Percentiles rank a stretch among this genome's conserved stretches.
phyloP scores from a whole-genome alignment of 1,140 invertebrate species.

The Drosophila orosa region DNA sequence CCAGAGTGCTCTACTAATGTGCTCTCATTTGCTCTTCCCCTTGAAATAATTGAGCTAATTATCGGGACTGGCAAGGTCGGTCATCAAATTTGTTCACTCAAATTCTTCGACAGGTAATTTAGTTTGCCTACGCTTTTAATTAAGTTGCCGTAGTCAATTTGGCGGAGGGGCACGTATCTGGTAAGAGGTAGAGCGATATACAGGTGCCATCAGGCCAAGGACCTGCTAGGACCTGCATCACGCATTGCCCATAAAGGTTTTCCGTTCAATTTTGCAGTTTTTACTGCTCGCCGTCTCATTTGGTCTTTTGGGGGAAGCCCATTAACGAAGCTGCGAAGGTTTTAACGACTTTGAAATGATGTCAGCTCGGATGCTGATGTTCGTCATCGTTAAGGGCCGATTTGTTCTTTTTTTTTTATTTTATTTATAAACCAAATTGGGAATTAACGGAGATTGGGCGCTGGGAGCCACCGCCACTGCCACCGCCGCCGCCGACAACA shows the following conservation, averaged over 20 bases:
- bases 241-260: slow-evolving; percentile 46
- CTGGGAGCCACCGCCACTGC: slow-evolving; percentile 7
- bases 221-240: slow-evolving; percentile 35
- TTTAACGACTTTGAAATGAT: slow-evolving; percentile 58
- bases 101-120: slow-evolving; percentile 59
- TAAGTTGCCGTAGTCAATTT: slow-evolving; percentile 42
- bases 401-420: slow-evolving; percentile 42
- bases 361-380: slow-evolving; percentile 50
- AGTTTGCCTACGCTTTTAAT: slow-evolving; percentile 55
- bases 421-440: slow-evolving; percentile 63
- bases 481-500: slow-evolving; percentile 19
- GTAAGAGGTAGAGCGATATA: slow-evolving; percentile 8
- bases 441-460: slow-evolving; percentile 55
- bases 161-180: slow-evolving; percentile 26
- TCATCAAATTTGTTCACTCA: slow-evolving; percentile 45
- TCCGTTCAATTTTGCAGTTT: slow-evolving; percentile 49
- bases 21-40: not conserved
- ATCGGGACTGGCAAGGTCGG: slow-evolving; percentile 32
- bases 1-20: slow-evolving; percentile 25
- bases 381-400: slow-evolving; percentile 43
- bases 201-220: slow-evolving; percentile 1
- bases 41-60: slow-evolving; percentile 44
- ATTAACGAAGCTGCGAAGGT: slow-evolving; percentile 34
- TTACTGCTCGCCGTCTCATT: slow-evolving; percentile 37
- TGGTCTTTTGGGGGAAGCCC: slow-evolving; percentile 35